These are phyloP conservation scores for Popillia japonica DNA, from an alignment of 1,140 invertebrate species.

Conservation along the genomic window DNA sequence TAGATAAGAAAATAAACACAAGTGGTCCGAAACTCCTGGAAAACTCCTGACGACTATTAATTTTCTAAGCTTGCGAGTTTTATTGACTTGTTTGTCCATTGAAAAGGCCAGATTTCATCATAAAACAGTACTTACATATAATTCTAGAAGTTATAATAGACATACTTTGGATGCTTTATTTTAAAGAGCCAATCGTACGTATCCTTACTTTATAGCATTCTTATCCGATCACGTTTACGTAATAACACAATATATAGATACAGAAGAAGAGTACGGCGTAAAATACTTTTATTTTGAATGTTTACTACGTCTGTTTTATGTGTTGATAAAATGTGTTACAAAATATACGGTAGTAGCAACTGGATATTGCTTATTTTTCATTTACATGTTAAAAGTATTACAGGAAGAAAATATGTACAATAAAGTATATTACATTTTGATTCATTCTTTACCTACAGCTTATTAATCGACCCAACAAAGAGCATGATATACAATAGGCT, in stretches of 20 bases:
- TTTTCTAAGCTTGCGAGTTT: not conserved
- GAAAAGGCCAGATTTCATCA: not conserved
- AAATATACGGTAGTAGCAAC: not conserved
- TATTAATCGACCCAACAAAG: no score
- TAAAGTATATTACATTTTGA: not conserved
- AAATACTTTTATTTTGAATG: slow-evolving; percentile 6
- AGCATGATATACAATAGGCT: no score
- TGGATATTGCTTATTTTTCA: not conserved
- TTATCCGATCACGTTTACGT: not conserved
- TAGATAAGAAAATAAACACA: no score
- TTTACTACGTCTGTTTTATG: slow-evolving; percentile 1
- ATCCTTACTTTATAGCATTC: not conserved
- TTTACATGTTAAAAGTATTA: not conserved
- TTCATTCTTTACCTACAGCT: no score
- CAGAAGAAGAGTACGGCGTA: not conserved
- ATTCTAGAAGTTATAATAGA: slow-evolving; percentile 2
- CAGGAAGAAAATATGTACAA: not conserved
- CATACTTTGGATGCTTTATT: not conserved
- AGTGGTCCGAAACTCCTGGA: no score
- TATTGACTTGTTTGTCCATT: not conserved
- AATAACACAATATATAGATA: not conserved
- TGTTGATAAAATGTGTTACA: not conserved
- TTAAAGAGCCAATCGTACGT: not conserved
- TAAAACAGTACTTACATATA: slow-evolving; percentile 23
- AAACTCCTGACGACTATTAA: not conserved